Conservation (phyloP, 1,140 invertebrate species). For the Hetaerina americana region DNA sequence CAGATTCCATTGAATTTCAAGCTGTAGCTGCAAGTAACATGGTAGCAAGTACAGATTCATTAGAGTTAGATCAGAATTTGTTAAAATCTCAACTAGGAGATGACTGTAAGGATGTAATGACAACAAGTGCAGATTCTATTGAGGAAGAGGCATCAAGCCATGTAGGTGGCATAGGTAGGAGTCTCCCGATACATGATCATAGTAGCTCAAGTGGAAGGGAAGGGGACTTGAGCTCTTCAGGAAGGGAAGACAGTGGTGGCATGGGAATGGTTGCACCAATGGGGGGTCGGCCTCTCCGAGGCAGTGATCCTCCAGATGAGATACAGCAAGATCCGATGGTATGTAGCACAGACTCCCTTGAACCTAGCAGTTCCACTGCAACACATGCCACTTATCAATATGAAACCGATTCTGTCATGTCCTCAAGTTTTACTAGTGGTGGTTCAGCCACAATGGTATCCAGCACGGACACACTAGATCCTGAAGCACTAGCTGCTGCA, state of each 20-base stretch:
- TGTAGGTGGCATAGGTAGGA: slow-evolving; percentile 23
- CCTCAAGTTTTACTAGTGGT: slow-evolving; percentile 63
- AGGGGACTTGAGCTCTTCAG: slow-evolving; percentile 32
- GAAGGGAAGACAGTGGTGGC: slow-evolving; percentile 26
- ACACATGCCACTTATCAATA: slow-evolving; percentile 72
- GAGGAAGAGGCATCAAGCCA: slow-evolving; percentile 32
- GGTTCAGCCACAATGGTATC: slow-evolving; percentile 61
- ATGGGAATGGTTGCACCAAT: slow-evolving; percentile 18
- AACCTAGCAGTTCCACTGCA: slow-evolving; percentile 58
- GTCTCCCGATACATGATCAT: slow-evolving; percentile 23
- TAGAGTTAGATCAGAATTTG: slow-evolving; percentile 33
- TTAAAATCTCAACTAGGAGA: slow-evolving; percentile 20
- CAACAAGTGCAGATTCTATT: slow-evolving; percentile 33
- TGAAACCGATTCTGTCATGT: slow-evolving; percentile 68
- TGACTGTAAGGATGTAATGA: slow-evolving; percentile 14
- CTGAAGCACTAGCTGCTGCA: slow-evolving; percentile 16
- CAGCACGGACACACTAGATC: slow-evolving; percentile 50
- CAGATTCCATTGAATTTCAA: slow-evolving; percentile 45
- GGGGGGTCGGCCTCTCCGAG: slow-evolving; percentile 26
- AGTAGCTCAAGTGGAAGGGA: slow-evolving; percentile 31
- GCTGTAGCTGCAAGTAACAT: slow-evolving; percentile 20
- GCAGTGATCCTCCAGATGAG: slow-evolving; percentile 13
- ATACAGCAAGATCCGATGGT: slow-evolving; percentile 36
- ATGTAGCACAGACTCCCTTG: slow-evolving; percentile 52
- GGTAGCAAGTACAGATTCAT: slow-evolving; percentile 45